These are phyloP conservation scores for Zele albiditarsus DNA, from an alignment of 2,888 invertebrate species.

Conservation along the genomic window DNA sequence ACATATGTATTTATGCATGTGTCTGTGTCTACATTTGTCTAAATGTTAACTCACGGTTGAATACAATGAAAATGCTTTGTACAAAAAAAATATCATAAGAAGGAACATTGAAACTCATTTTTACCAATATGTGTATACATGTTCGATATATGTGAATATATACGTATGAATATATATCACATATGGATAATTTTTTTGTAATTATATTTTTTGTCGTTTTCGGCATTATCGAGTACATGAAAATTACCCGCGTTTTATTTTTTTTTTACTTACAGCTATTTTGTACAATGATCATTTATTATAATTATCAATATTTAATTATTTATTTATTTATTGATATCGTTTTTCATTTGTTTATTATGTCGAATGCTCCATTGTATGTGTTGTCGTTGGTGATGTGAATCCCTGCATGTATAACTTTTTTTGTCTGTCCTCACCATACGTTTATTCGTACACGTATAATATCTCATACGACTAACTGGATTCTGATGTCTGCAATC, in stretches of 20 bases:
- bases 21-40: constrained; percentile 14
- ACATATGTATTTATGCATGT: constrained; percentile 14
- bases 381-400: constrained; percentile 30
- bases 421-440: constrained; percentile 61
- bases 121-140: not conserved
- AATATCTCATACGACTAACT: constrained; percentile 65
- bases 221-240: constrained; percentile 49
- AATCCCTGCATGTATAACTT: constrained; percentile 54
- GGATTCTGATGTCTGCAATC: constrained; percentile 65
- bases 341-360: constrained; percentile 13
- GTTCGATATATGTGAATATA: constrained; percentile 42
- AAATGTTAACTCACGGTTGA: constrained; percentile 19
- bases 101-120: constrained; percentile 20
- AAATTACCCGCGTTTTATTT: constrained; percentile 50
- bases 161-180: constrained; percentile 46
- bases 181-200: constrained; percentile 36
- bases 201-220: constrained; percentile 29
- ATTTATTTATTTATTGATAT: constrained; percentile 15
- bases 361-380: constrained; percentile 32
- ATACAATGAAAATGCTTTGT: constrained; percentile 57
- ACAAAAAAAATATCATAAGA: constrained; percentile 50
- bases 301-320: constrained; percentile 54
- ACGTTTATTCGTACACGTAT: constrained; percentile 59
- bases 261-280: constrained; percentile 59
- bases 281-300: constrained; percentile 55